These are phyloP conservation scores for Drosophila paracracens DNA, from an alignment of 2,888 invertebrate species.

Conservation along the genomic window DNA sequence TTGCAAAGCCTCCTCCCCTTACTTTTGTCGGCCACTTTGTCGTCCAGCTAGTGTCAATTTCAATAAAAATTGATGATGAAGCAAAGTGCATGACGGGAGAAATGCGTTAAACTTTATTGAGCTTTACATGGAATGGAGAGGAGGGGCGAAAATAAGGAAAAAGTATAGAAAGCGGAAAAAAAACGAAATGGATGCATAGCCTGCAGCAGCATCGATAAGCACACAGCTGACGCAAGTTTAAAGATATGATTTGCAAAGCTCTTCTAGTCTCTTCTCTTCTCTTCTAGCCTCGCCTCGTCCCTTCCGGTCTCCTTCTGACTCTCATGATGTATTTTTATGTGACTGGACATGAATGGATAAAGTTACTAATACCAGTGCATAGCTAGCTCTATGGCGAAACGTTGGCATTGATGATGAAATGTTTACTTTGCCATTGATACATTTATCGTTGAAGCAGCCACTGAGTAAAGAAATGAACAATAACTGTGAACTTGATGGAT, in stretches of 20 bases:
- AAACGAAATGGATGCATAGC: slow-evolving; percentile 15
- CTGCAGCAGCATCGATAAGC: slow-evolving; percentile 65
- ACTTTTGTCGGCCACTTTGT: slow-evolving; percentile 23
- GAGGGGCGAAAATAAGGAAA: not conserved
- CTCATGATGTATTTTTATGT: slow-evolving; percentile 10
- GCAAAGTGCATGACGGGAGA: slow-evolving; percentile 66
- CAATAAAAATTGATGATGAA: slow-evolving; percentile 79
- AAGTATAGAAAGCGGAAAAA: not conserved
- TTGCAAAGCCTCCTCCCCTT: not conserved
- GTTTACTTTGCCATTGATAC: slow-evolving; percentile 62
- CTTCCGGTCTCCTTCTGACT: not conserved
- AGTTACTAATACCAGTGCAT: slow-evolving; percentile 24
- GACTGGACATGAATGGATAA: slow-evolving; percentile 46
- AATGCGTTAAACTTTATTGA: slow-evolving; percentile 76
- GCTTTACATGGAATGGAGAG: slow-evolving; percentile 5
- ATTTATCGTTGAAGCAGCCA: slow-evolving; percentile 45
- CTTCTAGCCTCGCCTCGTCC: slow-evolving; percentile 9
- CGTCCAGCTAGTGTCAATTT: slow-evolving; percentile 76
- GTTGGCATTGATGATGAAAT: slow-evolving; percentile 60
- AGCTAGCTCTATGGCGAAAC: slow-evolving; percentile 32
- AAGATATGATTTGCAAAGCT: slow-evolving; percentile 75
- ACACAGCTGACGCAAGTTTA: slow-evolving; percentile 65
- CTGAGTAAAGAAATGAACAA: slow-evolving; percentile 35
- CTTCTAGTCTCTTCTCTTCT: slow-evolving; percentile 12
- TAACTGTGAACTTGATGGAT: slow-evolving; percentile 10